Percentiles rank a stretch among this genome's conserved stretches.
Evolutionary conservation across 2,888 invertebrate genomes (phyloP).

Genomic region (Steinernema hermaphroditum): DNA sequence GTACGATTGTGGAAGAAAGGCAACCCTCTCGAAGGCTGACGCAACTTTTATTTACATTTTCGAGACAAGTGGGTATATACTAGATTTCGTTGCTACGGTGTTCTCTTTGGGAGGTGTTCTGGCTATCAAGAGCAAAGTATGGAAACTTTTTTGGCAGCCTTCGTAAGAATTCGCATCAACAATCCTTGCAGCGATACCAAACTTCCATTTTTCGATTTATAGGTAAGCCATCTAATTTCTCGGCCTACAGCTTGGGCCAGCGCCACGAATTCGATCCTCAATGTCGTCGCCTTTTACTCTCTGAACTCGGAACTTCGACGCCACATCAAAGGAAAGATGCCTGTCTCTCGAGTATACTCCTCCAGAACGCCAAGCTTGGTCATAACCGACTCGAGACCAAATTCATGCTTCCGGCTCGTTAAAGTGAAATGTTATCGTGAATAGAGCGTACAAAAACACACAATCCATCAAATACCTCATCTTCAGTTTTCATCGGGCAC

Average conservation of each 20-base stretch:
- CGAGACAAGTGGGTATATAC: constrained; percentile 3
- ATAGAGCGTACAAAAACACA: too few species aligned
- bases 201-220: constrained; percentile 1
- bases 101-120: neutral
- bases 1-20: constrained; percentile 15
- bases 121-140: neutral
- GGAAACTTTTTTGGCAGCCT: neutral
- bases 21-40: neutral
- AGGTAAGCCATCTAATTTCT: neutral
- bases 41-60: constrained; percentile 9
- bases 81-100: neutral
- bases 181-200: neutral
- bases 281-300: constrained; percentile 3
- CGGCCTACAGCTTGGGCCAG: neutral
- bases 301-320: constrained; percentile 16
- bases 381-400: too few species aligned
- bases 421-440: too few species aligned
- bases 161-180: neutral
- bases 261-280: neutral
- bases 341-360: too few species aligned
- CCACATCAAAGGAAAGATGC: too few species aligned
- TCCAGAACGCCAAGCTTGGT: too few species aligned
- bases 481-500: too few species aligned
- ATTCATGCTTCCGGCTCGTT: too few species aligned
- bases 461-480: too few species aligned